Base-by-base conservation (phyloP, 2,888 invertebrate species). In the Drepanosiphum platanoidis region DNA sequence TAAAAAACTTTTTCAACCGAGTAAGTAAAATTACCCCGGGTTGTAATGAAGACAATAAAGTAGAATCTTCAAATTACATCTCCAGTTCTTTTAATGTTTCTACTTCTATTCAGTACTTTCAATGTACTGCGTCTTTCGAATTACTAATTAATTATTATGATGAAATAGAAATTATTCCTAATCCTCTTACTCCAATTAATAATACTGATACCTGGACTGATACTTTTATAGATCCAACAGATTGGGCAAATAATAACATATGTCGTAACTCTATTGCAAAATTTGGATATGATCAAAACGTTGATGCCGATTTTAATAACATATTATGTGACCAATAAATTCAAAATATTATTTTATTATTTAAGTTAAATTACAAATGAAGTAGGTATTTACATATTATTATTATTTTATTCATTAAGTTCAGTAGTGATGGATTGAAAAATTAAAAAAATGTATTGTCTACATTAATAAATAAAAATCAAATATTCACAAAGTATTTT, bases 301-400 rank as follows among this genome's bases (percentile, higher is more conserved):
- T 34, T n/a, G 34, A 68, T 68, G 68, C n/a, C 34, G 68, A 68
- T 68, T 86, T 87, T 87, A 15, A n/a, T n/a, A n/a, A n/a, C n/a
- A n/a, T n/a, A n/a, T n/a, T n/a, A n/a, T n/a, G n/a, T n/a, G n/a
- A n/a, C n/a, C n/a, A n/a, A n/a, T n/a, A n/a, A n/a, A n/a, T n/a
- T n/a, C n/a, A n/a, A n/a, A n/a, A n/a, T n/a, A n/a, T n/a, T n/a
- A n/a, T n/a, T n/a, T n/a, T n/a, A n/a, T n/a, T n/a, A n/a, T n/a
- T n/a, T n/a, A n/a, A n/a, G n/a, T n/a, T n/a, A n/a, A n/a, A n/a
- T n/a, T n/a, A n/a, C n/a, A n/a, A n/a, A n/a, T n/a, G n/a, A n/a
- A n/a, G n/a, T n/a, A n/a, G n/a, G n/a, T n/a, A n/a, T n/a, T n/a
- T n/a, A n/a, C n/a, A n/a, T n/a, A n/a, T n/a, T n/a, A n/a, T n/a